Conservation (phyloP, 2,797 vertebrate genomes). For the Pelobates cultripes region DNA sequence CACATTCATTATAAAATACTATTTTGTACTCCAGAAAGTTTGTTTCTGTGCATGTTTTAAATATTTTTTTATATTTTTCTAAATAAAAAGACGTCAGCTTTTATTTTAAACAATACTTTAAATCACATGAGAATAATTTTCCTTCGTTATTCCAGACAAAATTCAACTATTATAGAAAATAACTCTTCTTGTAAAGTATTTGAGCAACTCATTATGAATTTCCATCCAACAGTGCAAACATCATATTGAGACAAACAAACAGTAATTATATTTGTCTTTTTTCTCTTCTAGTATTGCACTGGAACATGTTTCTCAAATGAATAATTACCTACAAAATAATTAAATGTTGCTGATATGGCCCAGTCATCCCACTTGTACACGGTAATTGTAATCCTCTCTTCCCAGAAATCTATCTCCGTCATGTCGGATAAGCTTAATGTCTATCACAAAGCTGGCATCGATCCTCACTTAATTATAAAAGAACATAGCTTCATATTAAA, state of each 20-base stretch:
- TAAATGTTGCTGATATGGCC: constrained; percentile 79
- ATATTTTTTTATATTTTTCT: constrained; percentile 42
- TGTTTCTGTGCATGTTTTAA: constrained; percentile 39
- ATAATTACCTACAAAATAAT: constrained; percentile 81
- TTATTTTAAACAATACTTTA: constrained; percentile 35
- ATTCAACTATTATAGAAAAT: constrained; percentile 18
- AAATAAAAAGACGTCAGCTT: constrained; percentile 26
- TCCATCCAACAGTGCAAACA: constrained; percentile 60
- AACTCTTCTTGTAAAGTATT: constrained; percentile 63
- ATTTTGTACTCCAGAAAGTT: not conserved
- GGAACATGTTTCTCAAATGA: constrained; percentile 72
- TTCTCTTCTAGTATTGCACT: constrained; percentile 64
- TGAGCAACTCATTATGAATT: constrained; percentile 71
- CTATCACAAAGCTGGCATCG: constrained; percentile 79
- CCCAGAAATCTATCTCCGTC: constrained; percentile 89
- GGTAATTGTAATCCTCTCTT: constrained; percentile 81
- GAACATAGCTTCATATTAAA: constrained; percentile 74
- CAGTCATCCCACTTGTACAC: constrained; percentile 78
- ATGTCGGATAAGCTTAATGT: constrained; percentile 84
- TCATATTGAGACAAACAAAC: constrained; percentile 65
- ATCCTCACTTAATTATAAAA: constrained; percentile 75
- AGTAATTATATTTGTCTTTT: constrained; percentile 67
- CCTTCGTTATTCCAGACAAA: constrained; percentile 1
- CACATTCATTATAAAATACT: constrained; percentile 57
- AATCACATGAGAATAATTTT: constrained; percentile 40